These are phyloP conservation scores for Pseudobourletiella spinata DNA, from an alignment of 1,140 invertebrate species.

Conservation along the genomic window DNA sequence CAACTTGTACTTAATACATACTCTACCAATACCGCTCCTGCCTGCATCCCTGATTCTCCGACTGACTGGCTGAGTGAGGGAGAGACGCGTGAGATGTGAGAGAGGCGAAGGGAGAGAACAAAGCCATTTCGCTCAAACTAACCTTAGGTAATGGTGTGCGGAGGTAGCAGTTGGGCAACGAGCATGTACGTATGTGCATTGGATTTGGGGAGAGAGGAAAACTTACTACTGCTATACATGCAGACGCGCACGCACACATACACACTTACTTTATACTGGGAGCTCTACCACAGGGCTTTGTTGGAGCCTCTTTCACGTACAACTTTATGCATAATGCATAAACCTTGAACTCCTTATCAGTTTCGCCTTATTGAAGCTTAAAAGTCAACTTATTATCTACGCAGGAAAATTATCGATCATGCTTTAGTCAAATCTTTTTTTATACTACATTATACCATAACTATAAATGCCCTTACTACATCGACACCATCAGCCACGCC, in stretches of 20 bases:
- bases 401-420: no score
- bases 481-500: no score
- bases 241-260: not conserved
- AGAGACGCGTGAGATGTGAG: no score
- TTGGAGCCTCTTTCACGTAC: not conserved
- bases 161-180: not conserved
- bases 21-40: no score
- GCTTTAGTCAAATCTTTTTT: no score
- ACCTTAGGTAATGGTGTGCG: not conserved
- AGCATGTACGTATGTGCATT: not conserved
- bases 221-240: not conserved
- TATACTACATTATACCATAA: no score
- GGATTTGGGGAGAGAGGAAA: not conserved
- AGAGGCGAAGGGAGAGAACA: no score
- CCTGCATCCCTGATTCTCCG: no score
- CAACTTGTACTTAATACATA: no score
- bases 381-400: slow-evolving; percentile 3
- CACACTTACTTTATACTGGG: not conserved
- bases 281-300: no score
- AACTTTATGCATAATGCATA: slow-evolving; percentile 4
- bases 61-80: no score
- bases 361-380: slow-evolving; percentile 7
- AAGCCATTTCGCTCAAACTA: not conserved
- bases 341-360: slow-evolving; percentile 10
- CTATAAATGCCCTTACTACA: no score